Conservation (phyloP, 2,888 invertebrate species). For the Caenorhabditis sp. region DNA sequence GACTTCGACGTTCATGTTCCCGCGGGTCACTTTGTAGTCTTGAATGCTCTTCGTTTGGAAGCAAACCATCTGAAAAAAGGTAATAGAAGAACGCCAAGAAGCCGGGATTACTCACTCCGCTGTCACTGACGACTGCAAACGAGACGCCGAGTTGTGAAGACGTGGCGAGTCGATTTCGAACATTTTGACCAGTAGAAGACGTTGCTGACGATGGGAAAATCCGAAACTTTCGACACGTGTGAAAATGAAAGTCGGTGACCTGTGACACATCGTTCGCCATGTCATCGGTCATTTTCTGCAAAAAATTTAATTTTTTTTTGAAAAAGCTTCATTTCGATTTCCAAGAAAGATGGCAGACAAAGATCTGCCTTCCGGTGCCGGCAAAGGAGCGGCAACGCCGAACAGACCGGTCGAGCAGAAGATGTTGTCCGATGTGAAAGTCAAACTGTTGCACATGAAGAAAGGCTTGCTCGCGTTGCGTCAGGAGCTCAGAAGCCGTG, state of each 20-base stretch:
- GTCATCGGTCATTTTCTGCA: conserved; percentile 41
- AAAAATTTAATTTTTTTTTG: conserved; percentile 8
- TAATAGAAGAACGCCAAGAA: background rate
- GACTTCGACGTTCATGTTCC: conserved; percentile 67
- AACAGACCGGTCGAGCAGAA: conserved; percentile 8
- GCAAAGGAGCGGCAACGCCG: background rate
- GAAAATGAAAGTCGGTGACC: conserved; percentile 67
- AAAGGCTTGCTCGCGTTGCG: conserved; percentile 8
- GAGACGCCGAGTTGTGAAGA: conserved; percentile 57
- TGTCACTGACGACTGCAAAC: conserved; percentile 34
- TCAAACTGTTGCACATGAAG: conserved; percentile 33
- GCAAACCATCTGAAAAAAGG: conserved; percentile 53
- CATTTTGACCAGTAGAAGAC: background rate
- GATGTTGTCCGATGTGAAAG: conserved; percentile 27
- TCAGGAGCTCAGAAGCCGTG: conserved; percentile 20
- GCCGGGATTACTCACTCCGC: conserved; percentile 30
- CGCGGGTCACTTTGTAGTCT: conserved; percentile 49
- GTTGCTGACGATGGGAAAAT: conserved; percentile 54
- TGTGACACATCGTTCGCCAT: conserved; percentile 44
- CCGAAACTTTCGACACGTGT: conserved; percentile 65
- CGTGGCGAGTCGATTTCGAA: conserved; percentile 33
- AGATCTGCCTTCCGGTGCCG: background rate
- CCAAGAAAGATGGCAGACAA: conserved; percentile 15
- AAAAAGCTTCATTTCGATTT: no score
- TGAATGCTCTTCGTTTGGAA: conserved; percentile 52